Evolutionary conservation across 2,797 vertebrate species (phyloP), one percentile per base, ranked within the genome.

Genomic region (Todus mexicanus): DNA sequence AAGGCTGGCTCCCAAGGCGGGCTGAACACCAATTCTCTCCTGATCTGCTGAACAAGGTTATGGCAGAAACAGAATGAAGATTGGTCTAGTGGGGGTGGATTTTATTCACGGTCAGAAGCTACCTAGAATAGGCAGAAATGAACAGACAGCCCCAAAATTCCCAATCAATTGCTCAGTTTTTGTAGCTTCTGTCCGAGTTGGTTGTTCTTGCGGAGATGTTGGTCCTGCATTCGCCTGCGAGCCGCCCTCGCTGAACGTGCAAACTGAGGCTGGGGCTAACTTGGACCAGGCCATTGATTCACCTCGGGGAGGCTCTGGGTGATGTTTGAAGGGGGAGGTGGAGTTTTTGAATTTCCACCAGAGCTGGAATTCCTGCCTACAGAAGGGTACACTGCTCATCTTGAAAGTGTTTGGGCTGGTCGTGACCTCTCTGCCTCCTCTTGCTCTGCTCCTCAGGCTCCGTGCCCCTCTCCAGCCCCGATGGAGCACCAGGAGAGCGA

Each of bases 401-500:
- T 42, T 63, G 16, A 18, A n/a, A 33, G 21, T 15, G 35, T 19
- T 51, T 45, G 54, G 47, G 33, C 54, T 80, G 76, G 29, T 40
- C 59, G 25, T 92, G 74, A 96, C 70, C 45, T 25, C 35, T 57
- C 45, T 81, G 85, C 54, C 33, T 69, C 89, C 38, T 59, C 50
- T 47, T 59, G 26, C 10, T 77, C 63, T 72, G 1, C 1, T 68
- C 47, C 21, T 7, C 84, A 95, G 77, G 68, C 59, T 45, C 85
- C 56, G 18, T 20, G 20, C 72, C 87, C n/a, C 15, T 73, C 86
- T 43, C 72, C 45, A 45, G 90, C 74, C 45, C 16, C 23, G 2
- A 97, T 97, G 95, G 91, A 94, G 60, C 98, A 98, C 89, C 94
- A 85, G 60, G 97, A 97, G 82, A 97, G 96, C 12, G 97, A 98